Percentiles rank a stretch among this genome's conserved stretches.
These are phyloP conservation scores for Tachystola acroxantha DNA, from an alignment of 2,888 invertebrate species.

Conservation along the genomic window DNA sequence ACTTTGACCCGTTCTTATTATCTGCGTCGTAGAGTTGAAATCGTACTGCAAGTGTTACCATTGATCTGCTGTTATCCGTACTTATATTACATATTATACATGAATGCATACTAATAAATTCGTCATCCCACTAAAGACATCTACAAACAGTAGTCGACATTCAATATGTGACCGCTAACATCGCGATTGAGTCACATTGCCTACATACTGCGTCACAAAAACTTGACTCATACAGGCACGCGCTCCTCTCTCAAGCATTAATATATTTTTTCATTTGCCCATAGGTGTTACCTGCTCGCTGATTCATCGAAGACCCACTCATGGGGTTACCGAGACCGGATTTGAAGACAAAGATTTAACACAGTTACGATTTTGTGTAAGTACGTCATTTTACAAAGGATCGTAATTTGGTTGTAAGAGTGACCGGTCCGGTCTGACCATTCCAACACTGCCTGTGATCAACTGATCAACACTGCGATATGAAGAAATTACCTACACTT, in stretches of 20 bases:
- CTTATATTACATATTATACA: no score
- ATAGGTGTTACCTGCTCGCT: conserved; percentile 53
- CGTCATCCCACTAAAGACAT: conserved; percentile 24
- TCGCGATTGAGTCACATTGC: conserved; percentile 49
- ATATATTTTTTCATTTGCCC: conserved; percentile 44
- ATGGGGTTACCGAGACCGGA: conserved; percentile 28
- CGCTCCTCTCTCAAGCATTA: conserved; percentile 27
- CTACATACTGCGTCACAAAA: conserved; percentile 46
- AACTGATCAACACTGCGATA: conserved; percentile 57
- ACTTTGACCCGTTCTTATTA: no score
- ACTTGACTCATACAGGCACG: conserved; percentile 42
- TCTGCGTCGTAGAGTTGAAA: no score
- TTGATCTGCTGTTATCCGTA: no score
- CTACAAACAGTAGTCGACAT: conserved; percentile 30
- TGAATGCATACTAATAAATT: conserved; percentile 14
- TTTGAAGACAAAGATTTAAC: conserved; percentile 7
- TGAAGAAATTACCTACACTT: conserved; percentile 63
- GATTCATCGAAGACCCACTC: conserved; percentile 42
- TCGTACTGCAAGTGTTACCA: no score
- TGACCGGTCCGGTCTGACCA: conserved; percentile 26
- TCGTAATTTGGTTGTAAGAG: background rate
- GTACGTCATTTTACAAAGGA: background rate
- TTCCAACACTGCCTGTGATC: conserved; percentile 66
- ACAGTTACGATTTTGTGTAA: conserved; percentile 4
- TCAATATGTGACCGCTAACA: conserved; percentile 40